Conservation (phyloP, 1,140 invertebrate genomes). For the Calliphora vicina region DNA sequence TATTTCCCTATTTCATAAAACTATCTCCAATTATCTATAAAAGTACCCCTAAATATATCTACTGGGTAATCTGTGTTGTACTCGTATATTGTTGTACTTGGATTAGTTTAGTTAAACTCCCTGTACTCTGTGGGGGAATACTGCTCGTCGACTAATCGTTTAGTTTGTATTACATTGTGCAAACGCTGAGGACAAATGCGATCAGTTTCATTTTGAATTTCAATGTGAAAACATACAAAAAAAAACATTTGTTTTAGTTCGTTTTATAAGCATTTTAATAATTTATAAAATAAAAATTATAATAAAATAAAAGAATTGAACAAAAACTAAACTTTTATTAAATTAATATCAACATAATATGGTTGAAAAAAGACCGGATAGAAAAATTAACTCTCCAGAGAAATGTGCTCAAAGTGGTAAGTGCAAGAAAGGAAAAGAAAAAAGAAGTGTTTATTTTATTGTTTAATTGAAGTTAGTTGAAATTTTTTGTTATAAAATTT, state of each 20-base stretch:
- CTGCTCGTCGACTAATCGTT: neutral
- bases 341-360: neutral
- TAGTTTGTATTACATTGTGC: neutral
- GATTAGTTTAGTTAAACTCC: neutral
- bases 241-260: neutral
- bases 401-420: constrained; percentile 26
- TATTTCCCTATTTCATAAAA: no score
- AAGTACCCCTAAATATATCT: no score
- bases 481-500: no score
- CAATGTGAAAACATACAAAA: neutral
- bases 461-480: no score
- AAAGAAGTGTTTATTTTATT: neutral
- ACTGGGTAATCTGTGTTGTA: no score
- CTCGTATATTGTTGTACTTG: neutral
- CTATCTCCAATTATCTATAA: no score
- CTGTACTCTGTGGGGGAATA: neutral
- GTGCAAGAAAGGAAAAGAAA: neutral
- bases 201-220: constrained; percentile 20
- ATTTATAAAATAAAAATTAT: no score
- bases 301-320: no score
- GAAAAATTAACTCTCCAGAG: neutral
- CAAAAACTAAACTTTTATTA: neutral
- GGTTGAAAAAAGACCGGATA: constrained; percentile 21
- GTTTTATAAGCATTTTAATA: neutral
- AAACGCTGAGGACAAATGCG: neutral